Evolutionary conservation across 1,140 invertebrate genomes (phyloP), one percentile per base, ranked within the genome.

Genomic region (Protaetia brevitarsis): DNA sequence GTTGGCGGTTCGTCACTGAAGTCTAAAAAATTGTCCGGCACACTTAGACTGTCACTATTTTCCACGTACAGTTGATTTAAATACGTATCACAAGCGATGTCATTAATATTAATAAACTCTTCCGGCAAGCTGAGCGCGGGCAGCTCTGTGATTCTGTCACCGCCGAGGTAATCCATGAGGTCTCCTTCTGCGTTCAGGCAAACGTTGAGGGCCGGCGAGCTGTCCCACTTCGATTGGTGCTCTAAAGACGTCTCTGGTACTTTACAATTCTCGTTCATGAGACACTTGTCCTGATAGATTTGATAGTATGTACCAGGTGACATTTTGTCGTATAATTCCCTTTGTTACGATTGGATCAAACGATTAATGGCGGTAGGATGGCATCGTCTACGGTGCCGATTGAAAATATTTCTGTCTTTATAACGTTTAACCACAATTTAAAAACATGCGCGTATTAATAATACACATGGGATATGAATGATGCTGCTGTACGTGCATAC

Each of bases 401-500:
- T 29, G 19, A 59, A 59, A 23, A 29, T 29, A 30, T 59, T 28
- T 59, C 30, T 16, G 2, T 23, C n/a, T n/a, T n/a, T n/a, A n/a
- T n/a, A n/a, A n/a, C 8, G 41, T 51, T 37, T 37, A 37, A 37
- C n/a, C 16, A 37, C 34, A 10, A 37, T 37, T 37, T 4, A 21
- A 56, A 37, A 63, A 63, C 29, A 63, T 30, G 62, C 41, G 60
- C 31, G 21, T 31, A n/a, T 23, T 62, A 16, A 62, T 30, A 34
- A 61, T 60, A 62, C 57, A 34, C 65, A 41, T 61, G 57, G 57
- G 65, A 61, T 60, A 59, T 61, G 7, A 64, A 64, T 57, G 36
- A 60, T 60, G 29, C 16, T 68, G 65, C 63, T 68, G 19, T 51
- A 19, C 19, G 19, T 51, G 10, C 13, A 23, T 51, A 51, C 41